phyloP scores from a whole-genome alignment of 2,113 vertebrate genomes.

The Phalacrocorax aristotelis region DNA sequence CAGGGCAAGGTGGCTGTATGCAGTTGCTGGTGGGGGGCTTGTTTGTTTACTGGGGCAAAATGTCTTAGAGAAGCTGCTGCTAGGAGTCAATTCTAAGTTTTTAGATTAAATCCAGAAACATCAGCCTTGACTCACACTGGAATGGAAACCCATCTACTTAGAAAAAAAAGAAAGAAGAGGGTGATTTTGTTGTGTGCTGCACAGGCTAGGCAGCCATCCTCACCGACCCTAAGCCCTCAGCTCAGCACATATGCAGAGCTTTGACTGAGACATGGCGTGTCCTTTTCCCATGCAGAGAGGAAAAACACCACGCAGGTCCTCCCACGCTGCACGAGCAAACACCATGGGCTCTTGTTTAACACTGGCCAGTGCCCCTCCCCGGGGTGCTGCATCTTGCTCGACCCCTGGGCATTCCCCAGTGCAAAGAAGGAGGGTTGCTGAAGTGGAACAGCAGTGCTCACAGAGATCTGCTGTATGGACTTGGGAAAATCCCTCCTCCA shows the following conservation, averaged over 20 bases:
- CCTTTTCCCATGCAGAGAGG: background rate
- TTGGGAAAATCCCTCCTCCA: slow-evolving; percentile 37
- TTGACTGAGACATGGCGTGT: background rate
- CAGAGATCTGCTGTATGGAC: background rate
- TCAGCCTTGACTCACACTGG: rapidly evolving
- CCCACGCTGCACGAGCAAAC: rapidly evolving
- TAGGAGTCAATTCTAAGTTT: background rate
- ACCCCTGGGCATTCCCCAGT: background rate
- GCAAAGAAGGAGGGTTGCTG: background rate
- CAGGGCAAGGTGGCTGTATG: background rate
- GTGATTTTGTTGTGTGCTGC: background rate
- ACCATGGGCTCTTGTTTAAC: rapidly evolving
- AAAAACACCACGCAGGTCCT: rapidly evolving
- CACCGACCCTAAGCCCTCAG: background rate
- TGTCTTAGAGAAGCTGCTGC: background rate
- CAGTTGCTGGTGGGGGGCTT: background rate
- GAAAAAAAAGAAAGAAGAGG: background rate
- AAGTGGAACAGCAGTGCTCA: background rate
- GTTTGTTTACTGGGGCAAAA: background rate
- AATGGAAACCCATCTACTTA: background rate
- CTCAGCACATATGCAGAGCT: background rate
- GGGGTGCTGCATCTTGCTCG: rapidly evolving
- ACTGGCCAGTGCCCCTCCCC: rapidly evolving
- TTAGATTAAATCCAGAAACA: background rate
- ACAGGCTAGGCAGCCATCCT: background rate